phyloP scores from a whole-genome alignment of 2,888 invertebrate genomes.

The Schizaphis graminum region DNA sequence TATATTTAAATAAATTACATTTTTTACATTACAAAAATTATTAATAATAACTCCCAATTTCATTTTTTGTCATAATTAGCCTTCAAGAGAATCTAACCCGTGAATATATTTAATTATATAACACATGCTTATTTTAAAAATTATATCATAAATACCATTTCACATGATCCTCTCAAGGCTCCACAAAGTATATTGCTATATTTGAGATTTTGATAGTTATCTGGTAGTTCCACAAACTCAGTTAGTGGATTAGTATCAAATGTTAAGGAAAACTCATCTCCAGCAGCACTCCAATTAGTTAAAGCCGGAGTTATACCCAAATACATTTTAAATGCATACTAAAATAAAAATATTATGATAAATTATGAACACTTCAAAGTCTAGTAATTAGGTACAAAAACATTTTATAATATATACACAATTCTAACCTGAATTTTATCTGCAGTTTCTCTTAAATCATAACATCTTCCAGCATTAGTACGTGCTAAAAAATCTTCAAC shows the following conservation, averaged over 20 bases:
- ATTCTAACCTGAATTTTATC: conserved; percentile 86
- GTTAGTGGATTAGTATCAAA: conserved; percentile 96
- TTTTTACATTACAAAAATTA: too few relatives aligned
- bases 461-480: conserved; percentile 88
- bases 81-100: not conserved
- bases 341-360: conserved; percentile 67
- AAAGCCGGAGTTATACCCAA: conserved; percentile 93
- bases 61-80: not conserved
- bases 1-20: not conserved
- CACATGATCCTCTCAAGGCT: conserved; percentile 91
- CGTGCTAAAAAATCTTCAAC: conserved; percentile 98
- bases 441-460: conserved; percentile 96
- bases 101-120: not conserved
- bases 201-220: conserved; percentile 84
- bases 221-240: conserved; percentile 97
- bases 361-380: conserved; percentile 70
- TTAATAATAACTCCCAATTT: too few relatives aligned
- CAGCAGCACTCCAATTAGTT: conserved; percentile 93
- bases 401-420: not conserved
- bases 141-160: conserved; percentile 82
- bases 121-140: not conserved
- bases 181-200: conserved; percentile 96
- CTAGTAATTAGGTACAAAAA: not conserved
- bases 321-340: conserved; percentile 83
- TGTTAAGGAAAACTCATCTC: conserved; percentile 96